These are phyloP conservation scores for Halesus radiatus DNA, from an alignment of 1,140 invertebrate species.

Conservation along the genomic window DNA sequence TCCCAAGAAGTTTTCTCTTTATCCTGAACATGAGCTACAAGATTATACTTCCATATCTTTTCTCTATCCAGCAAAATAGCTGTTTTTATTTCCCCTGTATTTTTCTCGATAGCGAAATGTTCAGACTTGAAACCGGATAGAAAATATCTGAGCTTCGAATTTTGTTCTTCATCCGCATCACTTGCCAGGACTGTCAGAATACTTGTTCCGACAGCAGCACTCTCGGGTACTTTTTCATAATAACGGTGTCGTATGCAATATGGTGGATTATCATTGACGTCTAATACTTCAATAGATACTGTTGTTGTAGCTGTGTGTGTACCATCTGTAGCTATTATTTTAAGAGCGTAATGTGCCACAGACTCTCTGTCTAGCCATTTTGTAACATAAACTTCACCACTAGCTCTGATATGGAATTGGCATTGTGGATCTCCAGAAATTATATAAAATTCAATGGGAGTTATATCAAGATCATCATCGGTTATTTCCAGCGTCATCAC, in stretches of 20 bases:
- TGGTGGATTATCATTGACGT: slow-evolving; percentile 88
- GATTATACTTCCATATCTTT: slow-evolving; percentile 73
- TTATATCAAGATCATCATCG: slow-evolving; percentile 75
- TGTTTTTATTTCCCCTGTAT: slow-evolving; percentile 77
- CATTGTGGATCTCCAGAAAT: slow-evolving; percentile 77
- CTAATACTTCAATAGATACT: slow-evolving; percentile 79
- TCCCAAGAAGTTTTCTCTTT: slow-evolving; percentile 79
- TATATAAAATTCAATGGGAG: slow-evolving; percentile 79
- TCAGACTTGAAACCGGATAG: slow-evolving; percentile 81
- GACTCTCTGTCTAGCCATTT: slow-evolving; percentile 81
- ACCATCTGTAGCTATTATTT: slow-evolving; percentile 84
- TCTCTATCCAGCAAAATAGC: slow-evolving; percentile 82
- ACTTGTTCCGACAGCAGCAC: slow-evolving; percentile 77
- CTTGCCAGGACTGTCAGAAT: slow-evolving; percentile 80
- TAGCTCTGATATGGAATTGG: slow-evolving; percentile 79
- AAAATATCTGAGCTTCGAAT: slow-evolving; percentile 81
- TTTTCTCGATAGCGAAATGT: slow-evolving; percentile 81
- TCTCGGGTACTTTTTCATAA: slow-evolving; percentile 78
- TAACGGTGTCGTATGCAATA: slow-evolving; percentile 82
- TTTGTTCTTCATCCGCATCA: slow-evolving; percentile 82
- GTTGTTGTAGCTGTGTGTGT: slow-evolving; percentile 79
- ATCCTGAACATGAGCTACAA: slow-evolving; percentile 85
- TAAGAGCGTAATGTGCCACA: slow-evolving; percentile 75
- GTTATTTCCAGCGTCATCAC: slow-evolving; percentile 76
- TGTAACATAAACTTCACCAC: slow-evolving; percentile 81